Percentiles rank a stretch among this genome's conserved stretches.
Conservation (phyloP, 1,140 invertebrate genomes). For the Aphelenchoides avenae region DNA sequence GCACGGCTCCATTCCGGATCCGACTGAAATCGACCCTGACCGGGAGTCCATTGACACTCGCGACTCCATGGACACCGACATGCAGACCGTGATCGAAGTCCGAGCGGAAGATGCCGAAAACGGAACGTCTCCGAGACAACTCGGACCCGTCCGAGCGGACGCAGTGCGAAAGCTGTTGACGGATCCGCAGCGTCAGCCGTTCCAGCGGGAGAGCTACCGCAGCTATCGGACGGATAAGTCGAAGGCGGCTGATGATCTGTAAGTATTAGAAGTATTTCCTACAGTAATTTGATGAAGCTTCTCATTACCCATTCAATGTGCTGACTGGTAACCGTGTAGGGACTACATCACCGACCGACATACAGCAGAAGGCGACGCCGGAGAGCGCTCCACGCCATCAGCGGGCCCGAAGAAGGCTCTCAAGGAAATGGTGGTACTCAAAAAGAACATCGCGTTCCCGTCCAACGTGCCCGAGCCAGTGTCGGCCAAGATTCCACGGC, state of each 20-base stretch:
- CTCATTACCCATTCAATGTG: too few species aligned
- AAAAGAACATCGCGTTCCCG: constrained; percentile 21
- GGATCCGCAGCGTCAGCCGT: constrained; percentile 26
- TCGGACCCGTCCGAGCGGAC: constrained; percentile 23
- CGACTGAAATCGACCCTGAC: constrained; percentile 12
- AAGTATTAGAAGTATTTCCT: too few species aligned
- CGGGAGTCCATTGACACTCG: too few species aligned
- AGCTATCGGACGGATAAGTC: constrained; percentile 31
- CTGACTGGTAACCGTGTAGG: too few species aligned
- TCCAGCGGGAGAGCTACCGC: constrained; percentile 29
- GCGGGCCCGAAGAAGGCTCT: constrained; percentile 30
- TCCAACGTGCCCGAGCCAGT: constrained; percentile 35
- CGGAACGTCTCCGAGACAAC: constrained; percentile 1
- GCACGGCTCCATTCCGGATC: too few species aligned
- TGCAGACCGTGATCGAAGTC: constrained; percentile 34
- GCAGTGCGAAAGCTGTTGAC: constrained; percentile 39
- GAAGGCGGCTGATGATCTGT: constrained; percentile 28
- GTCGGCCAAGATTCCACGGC: constrained; percentile 38
- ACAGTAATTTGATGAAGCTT: too few species aligned
- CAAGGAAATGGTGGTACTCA: constrained; percentile 40
- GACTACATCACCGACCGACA: constrained; percentile 37
- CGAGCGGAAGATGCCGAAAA: constrained; percentile 2
- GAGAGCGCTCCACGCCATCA: constrained; percentile 31
- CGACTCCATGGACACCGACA: constrained; percentile 36
- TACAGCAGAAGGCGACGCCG: constrained; percentile 25